Evolutionary conservation across 2,113 vertebrate genomes (phyloP), one percentile per base, ranked within the genome.

Genomic region (Pseudolaguvia tuberculata): DNA sequence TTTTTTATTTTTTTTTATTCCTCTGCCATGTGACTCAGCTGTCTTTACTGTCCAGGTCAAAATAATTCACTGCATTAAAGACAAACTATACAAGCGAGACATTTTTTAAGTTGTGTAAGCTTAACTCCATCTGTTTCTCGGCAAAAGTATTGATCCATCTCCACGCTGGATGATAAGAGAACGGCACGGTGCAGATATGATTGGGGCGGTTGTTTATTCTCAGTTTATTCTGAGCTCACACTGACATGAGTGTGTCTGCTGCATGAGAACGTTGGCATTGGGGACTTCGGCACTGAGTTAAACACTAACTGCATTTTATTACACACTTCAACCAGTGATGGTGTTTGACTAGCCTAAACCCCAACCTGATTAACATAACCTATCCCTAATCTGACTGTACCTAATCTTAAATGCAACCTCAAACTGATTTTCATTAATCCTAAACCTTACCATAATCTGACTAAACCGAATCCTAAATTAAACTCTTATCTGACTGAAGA

Each of bases 1-100:
- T 39, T 65, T 5, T 35, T 35, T 35, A 4, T 35, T 35, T 35
- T 35, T n/a, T n/a, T n/a, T n/a, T n/a, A n/a, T n/a, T n/a, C n/a
- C n/a, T n/a, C n/a, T n/a, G n/a, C 68, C 73, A 29, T 66, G 65
- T 77, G 79, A 68, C 74, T 79, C 72, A 55, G 15, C 21, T 65
- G 75, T 79, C 70, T 74, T 81, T 71, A 79, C 4, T 20, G 45
- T 67, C 45, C 63, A 50, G 62, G 42, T 65, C 62, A 65, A 25
- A 45, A 14, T 63, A 15, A 45, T 23, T 45, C 61, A 7, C 59
- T 6, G 62, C 3, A 35, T 25, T 14, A 2, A 5, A 65, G 39
- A 47, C 21, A n/a, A n/a, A 45, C 31, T 35, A 3, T 35, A 35
- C 31, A 35, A 35, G 39, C 9, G 39, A 25, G 5, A 15, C 13